Base-by-base conservation (phyloP, 2,888 invertebrate genomes). In the Thera obeliscata region DNA sequence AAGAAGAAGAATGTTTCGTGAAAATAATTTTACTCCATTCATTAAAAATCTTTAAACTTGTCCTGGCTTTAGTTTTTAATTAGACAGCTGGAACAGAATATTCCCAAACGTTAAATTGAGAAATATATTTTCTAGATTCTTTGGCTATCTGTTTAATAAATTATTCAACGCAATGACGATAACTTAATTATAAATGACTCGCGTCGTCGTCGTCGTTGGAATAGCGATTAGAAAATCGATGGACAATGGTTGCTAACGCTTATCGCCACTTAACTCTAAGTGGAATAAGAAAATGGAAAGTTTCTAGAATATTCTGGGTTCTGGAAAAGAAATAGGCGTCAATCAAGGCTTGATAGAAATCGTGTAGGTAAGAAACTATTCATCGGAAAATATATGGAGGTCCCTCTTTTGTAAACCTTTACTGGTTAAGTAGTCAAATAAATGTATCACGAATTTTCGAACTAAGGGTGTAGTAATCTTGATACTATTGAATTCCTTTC, bases 221-320 rank as follows among this genome's bases (percentile, higher is more conserved):
- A 38, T 60, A 50, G 58, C 61, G 54, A 68, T 67, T 71, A 67
- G 60, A 64, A 67, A 66, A 73, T 73, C 73, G 69, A 73, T 71
- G 62, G 36, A 48, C 61, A 5, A 46, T 33, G 50, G 58, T 58
- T 58, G 60, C 57, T 61, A 43, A 61, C 62, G 55, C 50, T 57
- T 43, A 65, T 68, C 63, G 8, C 49, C 56, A 61, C 58, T 64
- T 64, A 12, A 56, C 49, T 41, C 43, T 46, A 43, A 69, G 57
- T 64, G 64, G 66, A 64, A 58, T 49, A 64, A 62, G 48, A 60
- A 12, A 65, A 50, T 48, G 61, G 50, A 62, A 59, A 22, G 38
- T 4, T 38, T 38, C 5, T 38, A 38, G 38, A 3, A 4, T 38
- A 38, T 4, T 3, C 38, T 38, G 0, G 5, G 7, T 43, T 43